phyloP scores from a whole-genome alignment of 2,797 vertebrate genomes.

The Tadarida brasiliensis region DNA sequence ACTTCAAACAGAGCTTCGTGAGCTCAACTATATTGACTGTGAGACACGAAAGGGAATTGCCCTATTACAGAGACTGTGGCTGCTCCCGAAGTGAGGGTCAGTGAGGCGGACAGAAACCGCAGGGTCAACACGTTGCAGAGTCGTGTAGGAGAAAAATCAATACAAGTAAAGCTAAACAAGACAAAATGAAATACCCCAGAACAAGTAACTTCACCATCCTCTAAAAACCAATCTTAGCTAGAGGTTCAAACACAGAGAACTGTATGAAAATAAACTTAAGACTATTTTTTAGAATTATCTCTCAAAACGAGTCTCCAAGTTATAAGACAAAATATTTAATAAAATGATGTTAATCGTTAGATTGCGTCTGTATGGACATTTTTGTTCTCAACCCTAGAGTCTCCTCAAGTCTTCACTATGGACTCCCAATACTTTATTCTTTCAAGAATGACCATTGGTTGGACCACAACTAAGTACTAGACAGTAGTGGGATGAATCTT shows the following conservation, averaged over 20 bases:
- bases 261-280: conserved; percentile 40
- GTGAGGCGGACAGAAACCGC: background rate
- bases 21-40: conserved; percentile 20
- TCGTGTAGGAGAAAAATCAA: background rate
- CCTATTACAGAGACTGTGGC: background rate
- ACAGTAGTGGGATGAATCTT: background rate
- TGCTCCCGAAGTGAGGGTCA: conserved; percentile 5
- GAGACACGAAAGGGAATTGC: conserved; percentile 54
- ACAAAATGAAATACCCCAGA: conserved; percentile 47
- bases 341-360: background rate
- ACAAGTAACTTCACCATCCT: conserved; percentile 37
- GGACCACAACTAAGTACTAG: background rate
- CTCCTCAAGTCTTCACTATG: background rate
- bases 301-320: background rate
- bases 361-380: background rate
- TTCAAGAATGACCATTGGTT: background rate
- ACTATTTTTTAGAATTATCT: conserved; percentile 27
- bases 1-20: conserved; percentile 55
- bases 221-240: conserved; percentile 39
- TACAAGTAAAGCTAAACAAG: conserved; percentile 24
- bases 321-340: conserved; percentile 26
- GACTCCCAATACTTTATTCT: background rate
- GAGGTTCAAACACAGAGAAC: conserved; percentile 35
- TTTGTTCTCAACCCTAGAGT: background rate
- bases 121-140: background rate